These are phyloP conservation scores for Actinernus sp. DNA, from an alignment of 92 coral and sea anemone genomes.

Conservation along the genomic window DNA sequence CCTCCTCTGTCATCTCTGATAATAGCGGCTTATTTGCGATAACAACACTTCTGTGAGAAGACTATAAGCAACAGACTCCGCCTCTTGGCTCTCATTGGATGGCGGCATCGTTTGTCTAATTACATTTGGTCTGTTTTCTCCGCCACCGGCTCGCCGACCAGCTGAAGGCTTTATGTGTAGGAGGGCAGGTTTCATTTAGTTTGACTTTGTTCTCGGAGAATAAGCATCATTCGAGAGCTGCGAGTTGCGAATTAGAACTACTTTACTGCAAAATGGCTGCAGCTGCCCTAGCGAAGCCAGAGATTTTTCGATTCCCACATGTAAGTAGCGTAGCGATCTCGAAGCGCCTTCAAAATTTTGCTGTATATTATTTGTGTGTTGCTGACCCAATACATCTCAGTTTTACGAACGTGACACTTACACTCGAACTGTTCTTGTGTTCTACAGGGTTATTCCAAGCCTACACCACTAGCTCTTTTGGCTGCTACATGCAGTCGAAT, in stretches of 20 bases:
- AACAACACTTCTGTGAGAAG: constrained; percentile 99
- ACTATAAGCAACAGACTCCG: constrained; percentile 95
- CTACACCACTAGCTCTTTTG: constrained; percentile 93
- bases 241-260: constrained; percentile 7
- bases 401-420: not conserved
- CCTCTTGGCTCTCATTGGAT: constrained; percentile 97
- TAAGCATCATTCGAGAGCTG: constrained; percentile 29
- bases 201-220: constrained; percentile 65
- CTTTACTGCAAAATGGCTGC: constrained; percentile 78
- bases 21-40: constrained; percentile 99
- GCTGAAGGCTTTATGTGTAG: constrained; percentile 91
- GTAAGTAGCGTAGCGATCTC: constrained; percentile 89
- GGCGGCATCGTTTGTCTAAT: constrained; percentile 99
- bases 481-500: constrained; percentile 99
- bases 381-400: not conserved
- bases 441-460: constrained; percentile 87
- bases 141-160: constrained; percentile 97
- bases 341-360: too few relatives aligned
- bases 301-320: constrained; percentile 88
- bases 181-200: constrained; percentile 76
- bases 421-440: constrained; percentile 6
- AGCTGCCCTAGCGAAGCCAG: constrained; percentile 92
- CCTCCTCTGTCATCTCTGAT: constrained; percentile 99
- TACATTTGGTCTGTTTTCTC: constrained; percentile 97
- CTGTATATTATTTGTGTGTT: not conserved